Percentiles rank a stretch among this genome's conserved stretches.
phyloP scores from a whole-genome alignment of 1,140 invertebrate genomes.

The Papilio dardanus region DNA sequence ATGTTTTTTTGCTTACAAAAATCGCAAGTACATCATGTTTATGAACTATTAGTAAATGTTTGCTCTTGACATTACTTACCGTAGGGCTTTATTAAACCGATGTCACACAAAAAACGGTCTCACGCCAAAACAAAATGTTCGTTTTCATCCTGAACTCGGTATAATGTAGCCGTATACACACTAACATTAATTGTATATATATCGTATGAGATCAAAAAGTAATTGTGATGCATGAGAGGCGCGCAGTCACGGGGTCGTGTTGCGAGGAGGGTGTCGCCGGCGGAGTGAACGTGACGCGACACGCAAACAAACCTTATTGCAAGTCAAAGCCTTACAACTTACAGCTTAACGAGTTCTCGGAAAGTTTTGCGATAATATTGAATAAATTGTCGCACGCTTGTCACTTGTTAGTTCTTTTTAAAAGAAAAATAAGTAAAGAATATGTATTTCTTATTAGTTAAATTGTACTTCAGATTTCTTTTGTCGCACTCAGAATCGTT shows the following conservation, averaged over 20 bases:
- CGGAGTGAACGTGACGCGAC: neutral
- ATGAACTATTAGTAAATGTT: no score
- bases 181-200: no score
- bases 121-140: no score
- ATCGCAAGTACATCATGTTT: no score
- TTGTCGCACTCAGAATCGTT: no score
- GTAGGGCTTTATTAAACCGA: no score
- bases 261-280: neutral
- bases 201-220: neutral
- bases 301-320: neutral
- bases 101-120: no score
- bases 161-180: no score
- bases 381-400: neutral
- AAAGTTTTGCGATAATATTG: neutral
- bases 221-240: neutral
- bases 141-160: no score
- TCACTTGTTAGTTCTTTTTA: neutral
- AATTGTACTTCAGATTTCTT: no score
- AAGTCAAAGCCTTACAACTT: neutral
- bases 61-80: no score
- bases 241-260: neutral
- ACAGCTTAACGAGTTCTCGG: neutral
- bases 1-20: no score
- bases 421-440: neutral
- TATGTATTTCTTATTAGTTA: neutral